Evolutionary conservation across 2,113 vertebrate species (phyloP), one percentile per base, ranked within the genome.

Genomic region (Physeter macrocephalus): DNA sequence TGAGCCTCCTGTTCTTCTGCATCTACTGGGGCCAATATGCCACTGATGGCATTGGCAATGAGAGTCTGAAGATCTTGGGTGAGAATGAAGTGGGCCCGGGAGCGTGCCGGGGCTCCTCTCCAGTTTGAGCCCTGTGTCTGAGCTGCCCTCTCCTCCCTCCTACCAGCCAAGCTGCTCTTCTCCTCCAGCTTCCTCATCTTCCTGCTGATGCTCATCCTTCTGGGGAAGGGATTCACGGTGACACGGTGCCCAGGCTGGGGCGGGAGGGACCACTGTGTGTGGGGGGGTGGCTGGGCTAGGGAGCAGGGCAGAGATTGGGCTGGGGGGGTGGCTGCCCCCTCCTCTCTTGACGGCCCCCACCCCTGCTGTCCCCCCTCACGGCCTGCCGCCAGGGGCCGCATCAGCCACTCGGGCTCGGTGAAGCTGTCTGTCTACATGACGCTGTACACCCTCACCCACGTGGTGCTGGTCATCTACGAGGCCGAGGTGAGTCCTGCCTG

Each of bases 381-480:
- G 96, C 96, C 86, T 78, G 95, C 82, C 0, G 97, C 90, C 98
- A 99, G 99, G 98, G 99, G 99, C 75, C 99, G 99, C 97, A 99
- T 99, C 98, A 99, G 99, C 98, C 99, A 99, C 98, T 99, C 99
- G 2, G 99, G 99, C 13, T 99, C 99, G 0, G 98, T 99, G 78
- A 99, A 99, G 98, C 88, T 99, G 95, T 99, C 99, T 23, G 99
- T 99, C 97, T 99, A 99, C 98, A 99, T 99, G 99, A 99, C 99
- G 0, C 98, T 99, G 90, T 99, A 99, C 98, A 99, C 99, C 34
- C 99, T 99, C 94, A 99, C 99, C 82, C 99, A 99, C 4, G 98
- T 99, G 93, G 99, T 99, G 87, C 99, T 99, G 90, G 99, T 99
- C 97, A 99, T 99, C 98, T 99, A 99, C 5, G 99, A 99, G 98